Percentiles rank a stretch among this genome's conserved stretches.
phyloP scores from a whole-genome alignment of 2,888 invertebrate species.

The Tetranychus truncatus region DNA sequence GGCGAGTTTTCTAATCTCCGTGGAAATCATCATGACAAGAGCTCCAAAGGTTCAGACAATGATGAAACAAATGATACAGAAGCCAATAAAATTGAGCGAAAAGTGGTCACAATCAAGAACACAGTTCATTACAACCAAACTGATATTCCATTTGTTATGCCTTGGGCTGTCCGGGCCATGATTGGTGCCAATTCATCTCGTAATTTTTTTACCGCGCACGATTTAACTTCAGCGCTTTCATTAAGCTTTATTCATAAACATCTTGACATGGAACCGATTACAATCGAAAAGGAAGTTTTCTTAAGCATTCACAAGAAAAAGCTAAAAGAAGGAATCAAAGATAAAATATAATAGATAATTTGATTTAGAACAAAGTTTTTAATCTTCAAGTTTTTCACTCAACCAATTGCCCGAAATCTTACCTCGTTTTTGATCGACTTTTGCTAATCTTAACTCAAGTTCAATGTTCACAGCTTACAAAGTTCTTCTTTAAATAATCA shows the following conservation, averaged over 20 bases:
- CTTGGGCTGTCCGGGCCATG: conserved; percentile 28
- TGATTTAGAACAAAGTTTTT: neutral
- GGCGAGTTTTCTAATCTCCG: neutral
- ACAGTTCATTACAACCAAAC: conserved; percentile 33
- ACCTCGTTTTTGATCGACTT: too few species aligned
- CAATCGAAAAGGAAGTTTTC: conserved; percentile 1
- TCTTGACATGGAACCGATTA: conserved; percentile 20
- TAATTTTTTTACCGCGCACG: conserved; percentile 29
- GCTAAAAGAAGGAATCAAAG: neutral
- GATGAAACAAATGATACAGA: neutral
- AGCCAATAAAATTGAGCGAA: conserved; percentile 18
- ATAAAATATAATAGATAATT: neutral
- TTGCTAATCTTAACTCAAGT: too few species aligned
- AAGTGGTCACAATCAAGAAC: conserved; percentile 28
- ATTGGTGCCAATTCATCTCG: conserved; percentile 20
- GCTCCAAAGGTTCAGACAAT: neutral
- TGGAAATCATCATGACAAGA: neutral
- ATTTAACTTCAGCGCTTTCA: conserved; percentile 29
- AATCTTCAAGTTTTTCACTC: too few species aligned
- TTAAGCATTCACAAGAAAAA: neutral
- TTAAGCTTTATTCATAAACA: conserved; percentile 29
- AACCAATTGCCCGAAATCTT: too few species aligned
- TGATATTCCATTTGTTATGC: conserved; percentile 32
- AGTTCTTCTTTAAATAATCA: too few species aligned
- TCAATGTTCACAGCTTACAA: too few species aligned